A percentile compares a stretch with the other conserved stretches of the same genome.
Evolutionary conservation across 2,888 invertebrate genomes (phyloP).

Genomic region (Lacanobia wlatinum): DNA sequence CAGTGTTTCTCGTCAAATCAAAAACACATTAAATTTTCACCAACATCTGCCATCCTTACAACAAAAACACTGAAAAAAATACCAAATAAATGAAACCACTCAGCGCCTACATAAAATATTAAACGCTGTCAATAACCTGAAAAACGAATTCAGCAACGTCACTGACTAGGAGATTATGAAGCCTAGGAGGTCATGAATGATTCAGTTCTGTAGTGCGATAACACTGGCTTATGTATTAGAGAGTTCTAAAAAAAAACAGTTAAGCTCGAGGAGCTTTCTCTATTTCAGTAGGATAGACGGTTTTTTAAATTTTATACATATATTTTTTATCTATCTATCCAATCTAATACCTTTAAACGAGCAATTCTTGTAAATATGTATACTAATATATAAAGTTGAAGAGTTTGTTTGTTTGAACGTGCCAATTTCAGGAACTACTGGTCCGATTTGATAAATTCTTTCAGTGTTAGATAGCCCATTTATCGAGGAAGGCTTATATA

Average conservation of each 20-base stretch:
- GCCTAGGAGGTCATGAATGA: slow-evolving; percentile 57
- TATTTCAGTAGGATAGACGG: slow-evolving; percentile 3
- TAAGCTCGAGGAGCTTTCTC: neutral
- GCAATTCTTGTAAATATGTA: no score
- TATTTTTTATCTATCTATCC: no score
- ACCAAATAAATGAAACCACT: slow-evolving; percentile 36
- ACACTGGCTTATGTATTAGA: neutral
- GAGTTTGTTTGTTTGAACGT: no score
- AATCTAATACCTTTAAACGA: no score
- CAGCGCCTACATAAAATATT: slow-evolving; percentile 59
- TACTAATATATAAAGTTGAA: no score
- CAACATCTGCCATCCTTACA: slow-evolving; percentile 37
- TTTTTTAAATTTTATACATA: neutral
- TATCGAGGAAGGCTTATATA: no score
- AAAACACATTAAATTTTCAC: neutral
- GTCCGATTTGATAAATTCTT: no score
- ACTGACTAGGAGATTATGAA: slow-evolving; percentile 62
- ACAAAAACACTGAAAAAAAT: slow-evolving; percentile 34
- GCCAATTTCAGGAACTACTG: no score
- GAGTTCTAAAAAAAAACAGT: no score
- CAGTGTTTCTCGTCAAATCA: neutral
- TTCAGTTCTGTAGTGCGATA: slow-evolving; percentile 37
- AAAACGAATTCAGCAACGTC: slow-evolving; percentile 74
- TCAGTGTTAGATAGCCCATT: no score
- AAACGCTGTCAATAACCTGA: slow-evolving; percentile 72